Conservation (phyloP, 1,140 invertebrate species). For the Dendrolimus kikuchii region DNA sequence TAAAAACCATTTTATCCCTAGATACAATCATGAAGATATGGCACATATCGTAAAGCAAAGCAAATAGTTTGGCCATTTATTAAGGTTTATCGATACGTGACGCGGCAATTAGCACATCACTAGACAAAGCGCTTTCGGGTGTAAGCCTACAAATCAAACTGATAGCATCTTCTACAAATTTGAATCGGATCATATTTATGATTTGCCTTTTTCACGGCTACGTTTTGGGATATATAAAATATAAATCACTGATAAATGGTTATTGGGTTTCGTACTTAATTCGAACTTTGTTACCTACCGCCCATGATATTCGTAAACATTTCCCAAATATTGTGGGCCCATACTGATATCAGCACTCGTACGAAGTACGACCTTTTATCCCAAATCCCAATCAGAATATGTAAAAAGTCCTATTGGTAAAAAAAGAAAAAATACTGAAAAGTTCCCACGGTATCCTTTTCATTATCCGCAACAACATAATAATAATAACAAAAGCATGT, state of each 20-base stretch:
- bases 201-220: conserved; percentile 71
- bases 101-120: conserved; percentile 62
- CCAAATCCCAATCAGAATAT: conserved; percentile 15
- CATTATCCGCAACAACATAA: conserved; percentile 63
- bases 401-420: conserved; percentile 15
- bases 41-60: conserved; percentile 14
- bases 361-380: conserved; percentile 8
- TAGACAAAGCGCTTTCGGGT: conserved; percentile 64
- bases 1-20: too few relatives aligned
- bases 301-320: conserved; percentile 8
- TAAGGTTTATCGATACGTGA: conserved; percentile 52
- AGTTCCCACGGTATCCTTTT: conserved; percentile 41
- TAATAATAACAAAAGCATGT: conserved; percentile 69
- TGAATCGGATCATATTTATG: conserved; percentile 73
- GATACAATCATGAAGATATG: too few relatives aligned
- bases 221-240: conserved; percentile 65
- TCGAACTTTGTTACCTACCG: conserved; percentile 35
- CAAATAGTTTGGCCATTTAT: conserved; percentile 18
- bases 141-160: conserved; percentile 70
- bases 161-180: conserved; percentile 74
- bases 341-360: neutral
- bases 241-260: conserved; percentile 67
- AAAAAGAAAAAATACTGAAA: conserved; percentile 21
- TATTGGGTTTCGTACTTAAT: conserved; percentile 51
- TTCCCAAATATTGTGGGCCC: neutral